A percentile compares a stretch with the other conserved stretches of the same genome.
phyloP scores from a whole-genome alignment of 2,113 vertebrate genomes.

The Callithrix jacchus region DNA sequence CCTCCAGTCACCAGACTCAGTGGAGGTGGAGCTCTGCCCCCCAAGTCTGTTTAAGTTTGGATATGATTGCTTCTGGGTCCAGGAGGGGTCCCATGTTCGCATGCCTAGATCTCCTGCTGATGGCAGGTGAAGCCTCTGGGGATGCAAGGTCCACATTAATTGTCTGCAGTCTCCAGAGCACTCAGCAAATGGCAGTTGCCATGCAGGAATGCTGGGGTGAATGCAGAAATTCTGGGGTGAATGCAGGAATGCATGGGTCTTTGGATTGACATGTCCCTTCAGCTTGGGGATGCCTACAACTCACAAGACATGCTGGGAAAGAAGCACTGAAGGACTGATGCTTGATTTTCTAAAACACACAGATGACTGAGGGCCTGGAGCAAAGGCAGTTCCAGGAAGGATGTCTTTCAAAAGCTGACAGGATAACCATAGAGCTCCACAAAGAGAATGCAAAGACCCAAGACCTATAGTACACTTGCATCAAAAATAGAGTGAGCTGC shows the following conservation, averaged over 20 bases:
- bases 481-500: neutral
- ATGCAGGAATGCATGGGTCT: no score
- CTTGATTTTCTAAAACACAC: neutral
- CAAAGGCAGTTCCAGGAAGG: neutral
- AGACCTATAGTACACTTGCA: neutral
- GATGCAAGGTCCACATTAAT: rapidly evolving
- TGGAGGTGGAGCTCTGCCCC: rapidly evolving
- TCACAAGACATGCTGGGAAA: neutral
- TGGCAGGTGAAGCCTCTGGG: neutral
- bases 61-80: neutral
- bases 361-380: neutral
- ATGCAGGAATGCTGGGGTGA: neutral
- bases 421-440: no score
- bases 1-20: neutral
- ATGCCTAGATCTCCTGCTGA: neutral
- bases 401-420: neutral
- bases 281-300: neutral
- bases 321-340: neutral
- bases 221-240: neutral
- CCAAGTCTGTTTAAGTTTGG: neutral
- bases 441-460: neutral
- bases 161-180: neutral
- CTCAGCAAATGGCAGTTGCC: neutral
- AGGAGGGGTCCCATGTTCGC: neutral
- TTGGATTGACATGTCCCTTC: neutral